Conservation (phyloP, 2,797 vertebrate species). For the Sebastes vulpes region DNA sequence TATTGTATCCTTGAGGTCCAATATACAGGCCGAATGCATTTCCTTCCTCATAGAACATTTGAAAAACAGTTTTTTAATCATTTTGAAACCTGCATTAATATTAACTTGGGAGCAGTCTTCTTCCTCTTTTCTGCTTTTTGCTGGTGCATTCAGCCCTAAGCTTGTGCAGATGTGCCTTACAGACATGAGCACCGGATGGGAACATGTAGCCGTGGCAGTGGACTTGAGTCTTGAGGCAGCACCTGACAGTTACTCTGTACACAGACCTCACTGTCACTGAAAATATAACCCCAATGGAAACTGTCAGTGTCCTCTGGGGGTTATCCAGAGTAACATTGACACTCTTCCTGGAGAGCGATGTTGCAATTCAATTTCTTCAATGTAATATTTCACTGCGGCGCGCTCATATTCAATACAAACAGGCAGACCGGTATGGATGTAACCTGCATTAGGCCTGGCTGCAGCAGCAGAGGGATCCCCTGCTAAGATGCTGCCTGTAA, state of each 20-base stretch:
- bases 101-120: too few species aligned
- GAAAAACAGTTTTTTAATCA: too few species aligned
- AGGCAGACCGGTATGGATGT: not conserved
- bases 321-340: not conserved
- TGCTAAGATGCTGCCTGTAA: slow-evolving; percentile 60
- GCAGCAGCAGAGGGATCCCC: slow-evolving; percentile 47
- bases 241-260: not conserved
- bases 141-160: too few species aligned
- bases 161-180: too few species aligned
- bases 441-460: slow-evolving; percentile 3
- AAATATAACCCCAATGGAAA: not conserved
- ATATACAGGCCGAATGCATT: too few species aligned
- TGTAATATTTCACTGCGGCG: not conserved
- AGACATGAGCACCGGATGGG: not conserved
- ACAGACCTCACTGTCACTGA: not conserved
- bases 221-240: not conserved
- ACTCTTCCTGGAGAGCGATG: not conserved
- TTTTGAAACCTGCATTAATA: too few species aligned
- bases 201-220: not conserved
- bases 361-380: not conserved
- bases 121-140: too few species aligned
- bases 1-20: too few species aligned
- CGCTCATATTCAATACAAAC: not conserved
- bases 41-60: too few species aligned
- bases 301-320: not conserved